Percentiles rank a stretch among this genome's conserved stretches.
Evolutionary conservation across 1,140 invertebrate genomes (phyloP).

Genomic region (Drosophila hydei): DNA sequence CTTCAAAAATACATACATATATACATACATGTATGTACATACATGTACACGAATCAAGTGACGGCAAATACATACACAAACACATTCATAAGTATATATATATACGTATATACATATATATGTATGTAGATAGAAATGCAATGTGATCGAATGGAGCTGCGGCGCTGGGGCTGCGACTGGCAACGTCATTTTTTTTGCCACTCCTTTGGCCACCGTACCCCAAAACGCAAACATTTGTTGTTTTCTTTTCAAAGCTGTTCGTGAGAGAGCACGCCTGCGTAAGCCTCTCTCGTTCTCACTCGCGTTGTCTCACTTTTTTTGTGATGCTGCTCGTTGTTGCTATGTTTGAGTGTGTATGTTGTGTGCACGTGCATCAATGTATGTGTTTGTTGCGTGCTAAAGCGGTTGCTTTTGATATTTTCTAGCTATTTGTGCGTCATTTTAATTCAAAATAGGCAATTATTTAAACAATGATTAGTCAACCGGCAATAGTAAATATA

Average conservation of each 20-base stretch:
- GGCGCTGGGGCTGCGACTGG: conserved; percentile 26
- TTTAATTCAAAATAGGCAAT: conserved; percentile 70
- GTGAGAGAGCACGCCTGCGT: conserved; percentile 41
- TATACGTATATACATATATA: not conserved
- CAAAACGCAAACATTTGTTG: conserved; percentile 13
- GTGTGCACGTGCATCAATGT: conserved; percentile 8
- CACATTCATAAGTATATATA: not conserved
- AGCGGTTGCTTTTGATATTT: conserved; percentile 27
- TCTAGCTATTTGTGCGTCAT: conserved; percentile 62
- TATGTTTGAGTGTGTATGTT: conserved; percentile 16
- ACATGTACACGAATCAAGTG: conserved; percentile 11
- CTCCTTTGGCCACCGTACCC: conserved; percentile 59
- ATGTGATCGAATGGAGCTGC: conserved; percentile 29
- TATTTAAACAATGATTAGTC: conserved; percentile 76
- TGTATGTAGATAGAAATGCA: conserved; percentile 25
- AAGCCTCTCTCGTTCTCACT: conserved; percentile 34
- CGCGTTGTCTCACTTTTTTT: conserved; percentile 32
- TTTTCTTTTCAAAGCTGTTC: conserved; percentile 60
- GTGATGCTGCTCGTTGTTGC: conserved; percentile 25
- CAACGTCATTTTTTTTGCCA: conserved; percentile 61
- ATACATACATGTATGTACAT: conserved; percentile 4
- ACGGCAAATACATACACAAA: conserved; percentile 19
- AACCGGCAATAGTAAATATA: conserved; percentile 60
- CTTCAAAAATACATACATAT: conserved; percentile 16
- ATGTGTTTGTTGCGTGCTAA: conserved; percentile 3